These are phyloP conservation scores for Pocillopora meandrina DNA, from an alignment of 92 coral and sea anemone species.

Conservation along the genomic window DNA sequence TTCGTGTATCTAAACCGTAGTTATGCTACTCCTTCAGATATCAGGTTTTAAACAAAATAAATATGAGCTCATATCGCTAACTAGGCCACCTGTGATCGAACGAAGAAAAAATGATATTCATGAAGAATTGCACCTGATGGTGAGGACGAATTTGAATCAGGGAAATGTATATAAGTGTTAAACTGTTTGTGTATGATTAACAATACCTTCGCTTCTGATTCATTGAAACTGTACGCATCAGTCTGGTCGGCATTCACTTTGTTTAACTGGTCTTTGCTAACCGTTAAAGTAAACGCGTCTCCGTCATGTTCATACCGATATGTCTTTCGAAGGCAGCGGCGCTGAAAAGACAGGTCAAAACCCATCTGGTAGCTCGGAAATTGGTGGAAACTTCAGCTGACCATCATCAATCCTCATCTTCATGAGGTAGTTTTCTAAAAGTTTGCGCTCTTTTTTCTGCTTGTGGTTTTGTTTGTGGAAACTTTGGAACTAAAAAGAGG, in stretches of 20 bases:
- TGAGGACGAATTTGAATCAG: too few species aligned
- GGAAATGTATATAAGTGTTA: background rate
- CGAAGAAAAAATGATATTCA: too few species aligned
- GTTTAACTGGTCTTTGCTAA: slow-evolving; percentile 48
- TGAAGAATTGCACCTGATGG: too few species aligned
- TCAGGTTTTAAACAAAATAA: too few species aligned
- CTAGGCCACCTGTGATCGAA: too few species aligned
- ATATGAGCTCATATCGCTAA: too few species aligned
- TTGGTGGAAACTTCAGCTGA: slow-evolving; percentile 26
- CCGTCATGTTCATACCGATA: slow-evolving; percentile 37
- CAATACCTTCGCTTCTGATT: slow-evolving; percentile 19
- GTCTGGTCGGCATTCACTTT: background rate
- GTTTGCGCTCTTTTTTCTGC: slow-evolving; percentile 45
- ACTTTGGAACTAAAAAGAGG: too few species aligned
- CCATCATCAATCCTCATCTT: slow-evolving; percentile 41
- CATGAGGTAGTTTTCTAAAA: slow-evolving; percentile 43
- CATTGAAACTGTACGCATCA: background rate
- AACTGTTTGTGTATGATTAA: background rate
- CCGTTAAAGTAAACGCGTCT: slow-evolving; percentile 39
- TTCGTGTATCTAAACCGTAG: too few species aligned
- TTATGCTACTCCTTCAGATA: too few species aligned
- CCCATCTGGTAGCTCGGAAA: slow-evolving; percentile 39
- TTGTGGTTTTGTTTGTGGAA: background rate
- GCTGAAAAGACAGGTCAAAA: slow-evolving; percentile 47
- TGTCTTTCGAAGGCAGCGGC: slow-evolving; percentile 46